Evolutionary conservation across 2,113 vertebrate genomes (phyloP), one percentile per base, ranked within the genome.

Genomic region (Coptodon rendalli): DNA sequence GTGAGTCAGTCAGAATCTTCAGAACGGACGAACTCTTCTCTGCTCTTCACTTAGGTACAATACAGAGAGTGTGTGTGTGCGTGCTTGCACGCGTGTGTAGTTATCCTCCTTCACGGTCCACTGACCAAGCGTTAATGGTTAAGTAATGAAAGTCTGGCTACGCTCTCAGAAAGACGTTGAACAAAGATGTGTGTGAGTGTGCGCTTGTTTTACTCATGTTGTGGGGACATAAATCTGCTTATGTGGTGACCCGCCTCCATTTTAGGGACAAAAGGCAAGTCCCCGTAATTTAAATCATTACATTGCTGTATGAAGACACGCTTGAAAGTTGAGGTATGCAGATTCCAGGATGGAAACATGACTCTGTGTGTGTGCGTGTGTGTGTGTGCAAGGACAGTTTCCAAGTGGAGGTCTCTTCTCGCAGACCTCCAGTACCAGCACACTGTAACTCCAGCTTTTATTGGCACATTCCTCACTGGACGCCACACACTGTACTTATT

Each of bases 11-110:
- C 13, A 96, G 96, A 95, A 96, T 97, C 90, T 99, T 98, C 97
- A 97, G 97, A 90, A 95, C 94, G 0, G 98, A 98, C 7, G 98
- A 98, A 90, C 98, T 98, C 31, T 99, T 99, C 94, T 99, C 99
- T 1, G 98, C 98, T 1, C 96, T 99, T 45, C 97, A 98, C 81
- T 98, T 98, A 48, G 99, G 99, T 99, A 93, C 95, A 97, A 87
- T 1, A 27, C 63, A 24, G 13, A 24, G 22, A 24, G 56, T 61
- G 66, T 82, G 52, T 80, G 66, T 54, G 29, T 87, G 76, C n/a
- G 54, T 63, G 36, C 9, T 9, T 38, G 10, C 54, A 29, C 54
- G 29, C 29, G 78, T 81, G 76, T 52, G 68, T 73, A 57, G 61
- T 81, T 19, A 52, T 81, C 40, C 17, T 87, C 84, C 80, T 88